These are phyloP conservation scores for Podabrus alpinus DNA, from an alignment of 2,888 invertebrate genomes.

Conservation along the genomic window DNA sequence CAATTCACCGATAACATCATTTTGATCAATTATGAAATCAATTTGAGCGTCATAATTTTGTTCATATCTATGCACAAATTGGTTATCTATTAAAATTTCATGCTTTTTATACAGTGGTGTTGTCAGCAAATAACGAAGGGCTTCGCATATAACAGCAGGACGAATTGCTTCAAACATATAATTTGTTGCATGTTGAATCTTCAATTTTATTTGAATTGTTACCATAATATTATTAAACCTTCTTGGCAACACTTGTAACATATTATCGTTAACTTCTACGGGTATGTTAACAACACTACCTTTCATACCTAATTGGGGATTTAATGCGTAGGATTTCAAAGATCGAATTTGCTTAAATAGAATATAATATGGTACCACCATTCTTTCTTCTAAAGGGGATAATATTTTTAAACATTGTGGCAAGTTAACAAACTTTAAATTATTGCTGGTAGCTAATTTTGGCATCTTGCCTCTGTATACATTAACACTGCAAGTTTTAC, in stretches of 20 bases:
- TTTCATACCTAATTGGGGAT: constrained; percentile 42
- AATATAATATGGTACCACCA: background rate
- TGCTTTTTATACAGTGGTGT: background rate
- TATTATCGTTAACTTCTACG: constrained; percentile 34
- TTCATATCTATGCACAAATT: constrained; percentile 27
- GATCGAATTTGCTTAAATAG: constrained; percentile 48
- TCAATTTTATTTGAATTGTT: constrained; percentile 41
- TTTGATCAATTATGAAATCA: background rate
- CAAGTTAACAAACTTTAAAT: constrained; percentile 31
- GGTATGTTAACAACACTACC: constrained; percentile 33
- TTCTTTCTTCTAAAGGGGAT: constrained; percentile 43
- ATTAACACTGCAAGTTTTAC: constrained; percentile 2
- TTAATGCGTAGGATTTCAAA: constrained; percentile 37
- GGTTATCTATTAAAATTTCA: constrained; percentile 20
- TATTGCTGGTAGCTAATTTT: constrained; percentile 28
- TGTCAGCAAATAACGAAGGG: constrained; percentile 30
- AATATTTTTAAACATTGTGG: constrained; percentile 35
- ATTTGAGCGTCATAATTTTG: constrained; percentile 12
- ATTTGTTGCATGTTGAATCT: constrained; percentile 35
- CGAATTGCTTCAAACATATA: constrained; percentile 42
- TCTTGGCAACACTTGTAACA: constrained; percentile 35
- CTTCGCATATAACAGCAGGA: constrained; percentile 35
- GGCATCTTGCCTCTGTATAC: constrained; percentile 10
- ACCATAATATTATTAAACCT: constrained; percentile 37
- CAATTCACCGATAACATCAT: background rate